phyloP scores from a whole-genome alignment of 2,888 invertebrate genomes.

The Machimus atricapillus region DNA sequence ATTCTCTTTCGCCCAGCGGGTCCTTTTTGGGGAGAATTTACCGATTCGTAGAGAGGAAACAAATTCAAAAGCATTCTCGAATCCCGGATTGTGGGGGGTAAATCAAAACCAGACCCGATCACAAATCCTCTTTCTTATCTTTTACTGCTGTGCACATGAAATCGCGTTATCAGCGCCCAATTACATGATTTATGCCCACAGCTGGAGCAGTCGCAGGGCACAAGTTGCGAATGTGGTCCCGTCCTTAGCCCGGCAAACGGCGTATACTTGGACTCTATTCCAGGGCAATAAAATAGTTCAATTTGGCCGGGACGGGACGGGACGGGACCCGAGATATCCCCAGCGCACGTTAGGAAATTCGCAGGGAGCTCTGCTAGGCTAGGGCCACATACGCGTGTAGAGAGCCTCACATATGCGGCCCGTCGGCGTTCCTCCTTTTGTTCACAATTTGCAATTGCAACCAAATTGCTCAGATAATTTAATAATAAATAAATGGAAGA shows the following conservation, averaged over 20 bases:
- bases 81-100: background rate
- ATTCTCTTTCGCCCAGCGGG: background rate
- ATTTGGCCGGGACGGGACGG: background rate
- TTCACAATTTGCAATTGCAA: background rate
- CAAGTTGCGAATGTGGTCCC: background rate
- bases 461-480: constrained; percentile 2
- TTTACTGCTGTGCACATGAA: constrained; percentile 40
- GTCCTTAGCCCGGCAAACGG: background rate
- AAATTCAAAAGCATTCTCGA: background rate
- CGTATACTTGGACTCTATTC: background rate
- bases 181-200: constrained; percentile 38
- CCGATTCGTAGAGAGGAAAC: background rate
- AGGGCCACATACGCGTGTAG: background rate
- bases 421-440: background rate
- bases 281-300: constrained; percentile 29
- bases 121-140: constrained; percentile 38
- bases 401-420: background rate
- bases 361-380: background rate
- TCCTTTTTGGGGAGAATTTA: background rate
- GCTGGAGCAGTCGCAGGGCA: constrained; percentile 4
- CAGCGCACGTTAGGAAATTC: background rate
- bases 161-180: constrained; percentile 35
- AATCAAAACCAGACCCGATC: background rate
- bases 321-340: background rate
- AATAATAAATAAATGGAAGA: constrained; percentile 39